phyloP scores from a whole-genome alignment of 2,888 invertebrate genomes.

The Rhamnusium bicolor region DNA sequence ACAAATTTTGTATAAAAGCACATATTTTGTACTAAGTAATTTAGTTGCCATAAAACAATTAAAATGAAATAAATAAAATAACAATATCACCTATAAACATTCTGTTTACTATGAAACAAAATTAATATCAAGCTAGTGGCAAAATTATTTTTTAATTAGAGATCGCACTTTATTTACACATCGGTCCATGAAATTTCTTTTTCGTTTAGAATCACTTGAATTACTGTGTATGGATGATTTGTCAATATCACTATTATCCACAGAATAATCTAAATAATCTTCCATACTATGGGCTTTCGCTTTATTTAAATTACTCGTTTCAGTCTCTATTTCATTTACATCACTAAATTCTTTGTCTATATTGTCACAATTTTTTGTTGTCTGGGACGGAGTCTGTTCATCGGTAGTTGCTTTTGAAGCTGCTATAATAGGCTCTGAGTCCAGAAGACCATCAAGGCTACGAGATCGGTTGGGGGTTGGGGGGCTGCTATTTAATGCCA shows the following conservation, averaged over 20 bases:
- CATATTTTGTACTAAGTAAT: slow-evolving; percentile 64
- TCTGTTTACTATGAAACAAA: slow-evolving; percentile 31
- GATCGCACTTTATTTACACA: slow-evolving; percentile 88
- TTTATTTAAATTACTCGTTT: slow-evolving; percentile 56
- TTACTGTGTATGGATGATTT: slow-evolving; percentile 75
- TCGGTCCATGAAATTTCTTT: slow-evolving; percentile 88
- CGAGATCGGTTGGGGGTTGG: slow-evolving; percentile 73
- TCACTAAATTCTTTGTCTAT: slow-evolving; percentile 57
- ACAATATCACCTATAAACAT: slow-evolving; percentile 53
- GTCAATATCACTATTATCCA: slow-evolving; percentile 63
- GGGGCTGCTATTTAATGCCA: slow-evolving; percentile 56
- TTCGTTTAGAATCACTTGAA: slow-evolving; percentile 77
- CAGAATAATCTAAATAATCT: slow-evolving; percentile 56
- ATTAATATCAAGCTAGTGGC: slow-evolving; percentile 42
- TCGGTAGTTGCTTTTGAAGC: slow-evolving; percentile 51
- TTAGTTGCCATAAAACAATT: slow-evolving; percentile 60
- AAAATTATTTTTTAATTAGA: slow-evolving; percentile 73
- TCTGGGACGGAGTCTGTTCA: slow-evolving; percentile 66
- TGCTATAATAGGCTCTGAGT: slow-evolving; percentile 63
- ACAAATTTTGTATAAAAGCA: slow-evolving; percentile 58
- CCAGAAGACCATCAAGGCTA: slow-evolving; percentile 78
- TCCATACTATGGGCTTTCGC: slow-evolving; percentile 55
- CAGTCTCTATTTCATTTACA: slow-evolving; percentile 63
- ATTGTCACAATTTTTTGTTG: slow-evolving; percentile 65
- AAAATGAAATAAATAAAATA: slow-evolving; percentile 50